Evolutionary conservation across 1,140 invertebrate species (phyloP), one percentile per base, ranked within the genome.

Genomic region (Drosophila subobscura): DNA sequence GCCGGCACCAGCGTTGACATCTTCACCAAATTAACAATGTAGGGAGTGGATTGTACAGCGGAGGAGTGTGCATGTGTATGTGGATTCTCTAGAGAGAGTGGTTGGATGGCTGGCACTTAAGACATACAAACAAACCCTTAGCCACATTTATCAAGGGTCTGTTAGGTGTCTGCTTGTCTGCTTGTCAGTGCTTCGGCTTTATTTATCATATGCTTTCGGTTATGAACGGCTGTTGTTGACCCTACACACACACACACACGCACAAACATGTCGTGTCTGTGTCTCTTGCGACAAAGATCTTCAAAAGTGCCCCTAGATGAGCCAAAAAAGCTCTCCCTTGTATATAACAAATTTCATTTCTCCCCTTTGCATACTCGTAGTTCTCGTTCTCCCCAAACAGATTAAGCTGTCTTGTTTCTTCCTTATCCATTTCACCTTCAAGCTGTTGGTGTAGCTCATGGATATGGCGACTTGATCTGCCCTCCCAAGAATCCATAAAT

Each of bases 21-120:
- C 65, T 71, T 79, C 44, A 42, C 41, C 76, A 49, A 80, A 79
- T 81, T 80, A 85, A 85, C 81, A 80, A 80, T 77, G 57, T 85
- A 44, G 23, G 41, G 68, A 65, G 60, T 64, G 67, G 22, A 41
- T 46, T 47, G 53, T 20, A 20, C 25, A 27, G 25, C 25, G 25
- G 6, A 27, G n/a, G 25, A 6, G 33, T 42, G 1, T 23, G 5
- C 55, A 54, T 47, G 25, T 42, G 2, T 23, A 27, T 59, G 59
- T 47, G 55, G 66, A 46, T 22, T 37, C 33, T 37, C 33, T 14
- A 23, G 14, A 22, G 50, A 14, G 22, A 51, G n/a, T 16, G 37
- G 42, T 14, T 20, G 40, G 52, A 29, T 41, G 33, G 46, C 45
- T 57, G 68, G 63, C 79, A 70, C 78, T 81, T 59, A 64, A 58